Percentiles rank a stretch among this genome's conserved stretches.
These are phyloP conservation scores for Kryptolebias marmoratus DNA, from an alignment of 2,113 vertebrate genomes.

Conservation along the genomic window DNA sequence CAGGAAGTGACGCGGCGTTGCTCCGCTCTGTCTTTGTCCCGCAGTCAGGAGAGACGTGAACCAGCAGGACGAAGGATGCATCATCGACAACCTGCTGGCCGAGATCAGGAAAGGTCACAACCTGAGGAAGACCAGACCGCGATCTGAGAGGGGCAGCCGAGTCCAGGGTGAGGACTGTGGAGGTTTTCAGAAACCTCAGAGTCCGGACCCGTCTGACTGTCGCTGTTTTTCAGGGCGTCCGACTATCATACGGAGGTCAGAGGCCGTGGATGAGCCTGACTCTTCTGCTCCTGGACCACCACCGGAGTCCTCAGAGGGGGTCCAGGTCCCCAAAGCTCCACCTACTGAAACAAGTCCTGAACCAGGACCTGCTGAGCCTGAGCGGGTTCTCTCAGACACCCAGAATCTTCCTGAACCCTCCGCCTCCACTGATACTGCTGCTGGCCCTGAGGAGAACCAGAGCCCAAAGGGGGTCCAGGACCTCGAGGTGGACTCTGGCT, in stretches of 20 bases:
- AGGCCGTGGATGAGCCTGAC: not conserved
- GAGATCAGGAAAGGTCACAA: conserved; percentile 55
- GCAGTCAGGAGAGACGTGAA: conserved; percentile 39
- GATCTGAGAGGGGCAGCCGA: not conserved
- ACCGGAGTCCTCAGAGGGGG: not conserved
- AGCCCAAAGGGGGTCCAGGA: not conserved
- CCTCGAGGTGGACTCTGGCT: not conserved
- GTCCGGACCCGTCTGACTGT: not conserved
- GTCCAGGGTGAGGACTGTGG: conserved; percentile 9
- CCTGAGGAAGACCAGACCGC: conserved; percentile 39
- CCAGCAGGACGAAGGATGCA: conserved; percentile 35
- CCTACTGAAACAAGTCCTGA: not conserved
- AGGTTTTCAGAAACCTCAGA: not conserved
- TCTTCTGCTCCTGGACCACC: not conserved
- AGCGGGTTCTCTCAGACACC: not conserved
- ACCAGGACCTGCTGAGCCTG: not conserved
- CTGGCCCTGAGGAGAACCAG: not conserved
- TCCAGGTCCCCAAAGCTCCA: not conserved
- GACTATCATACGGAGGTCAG: not conserved
- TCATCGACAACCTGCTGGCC: conserved; percentile 61
- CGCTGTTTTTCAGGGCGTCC: conserved; percentile 18
- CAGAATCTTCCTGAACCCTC: not conserved
- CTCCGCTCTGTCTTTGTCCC: not conserved
- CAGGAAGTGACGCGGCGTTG: too few relatives aligned
- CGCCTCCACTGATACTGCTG: not conserved